Percentiles rank a stretch among this genome's conserved stretches.
Conservation (phyloP, 2,797 vertebrate genomes). For the Lophotriccus pileatus region DNA sequence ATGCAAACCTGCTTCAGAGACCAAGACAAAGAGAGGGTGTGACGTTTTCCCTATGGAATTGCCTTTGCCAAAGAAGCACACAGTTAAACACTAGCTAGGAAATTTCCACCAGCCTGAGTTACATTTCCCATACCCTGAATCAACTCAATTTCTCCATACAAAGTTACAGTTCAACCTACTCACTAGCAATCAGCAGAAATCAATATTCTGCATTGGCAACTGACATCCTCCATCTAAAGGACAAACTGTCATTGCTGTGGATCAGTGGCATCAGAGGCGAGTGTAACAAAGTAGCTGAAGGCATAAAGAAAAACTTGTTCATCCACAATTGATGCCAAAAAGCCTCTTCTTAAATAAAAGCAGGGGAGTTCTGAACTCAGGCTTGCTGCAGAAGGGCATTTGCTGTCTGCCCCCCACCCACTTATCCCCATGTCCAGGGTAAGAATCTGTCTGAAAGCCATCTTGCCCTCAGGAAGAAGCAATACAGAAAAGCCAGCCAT, state of each 20-base stretch:
- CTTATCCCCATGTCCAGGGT: not conserved
- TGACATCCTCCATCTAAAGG: not conserved
- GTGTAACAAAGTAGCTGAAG: not conserved
- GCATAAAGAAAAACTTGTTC: not conserved
- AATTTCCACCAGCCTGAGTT: not conserved
- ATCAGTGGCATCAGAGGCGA: not conserved
- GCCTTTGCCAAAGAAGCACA: not conserved
- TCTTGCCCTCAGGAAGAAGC: not conserved
- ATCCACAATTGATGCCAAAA: not conserved
- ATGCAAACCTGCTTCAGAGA: not conserved
- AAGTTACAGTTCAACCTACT: conserved; percentile 13
- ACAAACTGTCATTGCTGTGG: not conserved
- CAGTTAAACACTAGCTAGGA: not conserved
- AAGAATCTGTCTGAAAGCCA: not conserved
- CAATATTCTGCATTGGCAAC: not conserved
- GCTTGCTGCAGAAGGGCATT: not conserved
- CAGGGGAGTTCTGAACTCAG: not conserved
- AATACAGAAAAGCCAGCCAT: not conserved
- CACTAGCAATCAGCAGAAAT: conserved; percentile 43
- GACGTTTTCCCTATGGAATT: not conserved
- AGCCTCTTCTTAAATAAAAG: not conserved
- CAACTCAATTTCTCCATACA: not conserved
- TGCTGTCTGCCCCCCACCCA: not conserved
- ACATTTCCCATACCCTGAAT: not conserved
- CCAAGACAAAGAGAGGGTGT: not conserved